Evolutionary conservation across 1,140 invertebrate species (phyloP).

Genomic region (Samia ricini): DNA sequence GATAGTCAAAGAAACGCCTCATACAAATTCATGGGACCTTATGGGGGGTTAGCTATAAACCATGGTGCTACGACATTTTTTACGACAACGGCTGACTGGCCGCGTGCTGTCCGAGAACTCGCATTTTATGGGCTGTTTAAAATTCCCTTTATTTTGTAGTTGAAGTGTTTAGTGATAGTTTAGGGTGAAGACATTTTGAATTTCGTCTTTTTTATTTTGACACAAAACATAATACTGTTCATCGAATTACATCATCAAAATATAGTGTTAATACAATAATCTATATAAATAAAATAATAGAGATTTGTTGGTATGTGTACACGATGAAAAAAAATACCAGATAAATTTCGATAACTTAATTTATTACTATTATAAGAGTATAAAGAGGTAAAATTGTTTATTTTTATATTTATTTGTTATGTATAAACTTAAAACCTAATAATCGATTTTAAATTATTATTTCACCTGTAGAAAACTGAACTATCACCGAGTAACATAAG

Average conservation of each 20-base stretch:
- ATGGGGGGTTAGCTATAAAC: constrained; percentile 33
- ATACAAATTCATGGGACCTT: constrained; percentile 17
- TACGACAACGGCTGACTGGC: constrained; percentile 34
- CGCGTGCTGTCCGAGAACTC: constrained; percentile 21
- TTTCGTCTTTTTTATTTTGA: background rate
- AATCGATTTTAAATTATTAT: no score
- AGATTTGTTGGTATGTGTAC: no score
- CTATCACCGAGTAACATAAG: no score
- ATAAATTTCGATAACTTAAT: no score
- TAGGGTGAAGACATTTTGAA: background rate
- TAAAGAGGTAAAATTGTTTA: no score
- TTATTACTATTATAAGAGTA: no score
- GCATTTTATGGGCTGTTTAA: constrained; percentile 46
- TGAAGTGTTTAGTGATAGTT: constrained; percentile 28
- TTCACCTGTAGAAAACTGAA: no score
- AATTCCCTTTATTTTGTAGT: constrained; percentile 33
- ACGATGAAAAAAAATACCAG: no score
- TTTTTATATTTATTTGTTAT: no score
- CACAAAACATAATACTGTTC: background rate
- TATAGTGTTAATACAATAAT: no score
- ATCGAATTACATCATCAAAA: background rate
- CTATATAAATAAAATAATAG: no score
- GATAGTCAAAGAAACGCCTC: constrained; percentile 5
- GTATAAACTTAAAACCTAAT: no score
- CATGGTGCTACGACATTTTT: constrained; percentile 35